Evolutionary conservation across 2,888 invertebrate species (phyloP), one percentile per base, ranked within the genome.

Genomic region (Harmothoe impar): DNA sequence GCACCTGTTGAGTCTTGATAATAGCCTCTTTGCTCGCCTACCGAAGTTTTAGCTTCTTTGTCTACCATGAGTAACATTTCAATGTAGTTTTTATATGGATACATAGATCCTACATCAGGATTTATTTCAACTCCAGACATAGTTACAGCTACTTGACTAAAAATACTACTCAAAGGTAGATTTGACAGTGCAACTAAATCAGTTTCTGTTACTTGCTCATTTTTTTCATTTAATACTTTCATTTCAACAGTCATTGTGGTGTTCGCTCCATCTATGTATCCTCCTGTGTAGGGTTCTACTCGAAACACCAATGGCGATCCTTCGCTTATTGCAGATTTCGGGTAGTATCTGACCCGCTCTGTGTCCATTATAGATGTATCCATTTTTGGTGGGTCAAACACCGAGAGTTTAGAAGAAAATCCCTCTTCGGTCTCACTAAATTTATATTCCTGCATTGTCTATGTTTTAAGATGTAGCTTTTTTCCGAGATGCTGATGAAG

Each of bases 111-210:
- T 12, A 68, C 68, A n/a, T 68, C 68, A 20, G 68, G 68, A n/a
- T 68, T 68, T 5, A 68, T n/a, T 68, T 68, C 68, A 12, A 68
- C n/a, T n/a, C n/a, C n/a, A n/a, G n/a, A n/a, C n/a, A n/a, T n/a
- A n/a, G n/a, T n/a, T n/a, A n/a, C n/a, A 15, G 15, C 5, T n/a
- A 68, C 68, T n/a, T 68, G 68, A 68, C 68, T 68, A n/a, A 68
- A 68, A 7, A 68, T n/a, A n/a, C 68, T 68, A n/a, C n/a, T 68
- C 68, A 68, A n/a, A 5, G 68, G 68, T n/a, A 68, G 68, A 68
- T 68, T 68, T 68, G 68, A 20, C 5, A 68, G n/a, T 12, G 17
- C n/a, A 15, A 68, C 68, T 7, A 23, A 7, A n/a, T 68, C 68
- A 17, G 68, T n/a, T 23, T 12, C 68, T 23, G 5, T 68, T 12